Evolutionary conservation across 2,113 vertebrate genomes (phyloP).

Genomic region (Jacana jacana): DNA sequence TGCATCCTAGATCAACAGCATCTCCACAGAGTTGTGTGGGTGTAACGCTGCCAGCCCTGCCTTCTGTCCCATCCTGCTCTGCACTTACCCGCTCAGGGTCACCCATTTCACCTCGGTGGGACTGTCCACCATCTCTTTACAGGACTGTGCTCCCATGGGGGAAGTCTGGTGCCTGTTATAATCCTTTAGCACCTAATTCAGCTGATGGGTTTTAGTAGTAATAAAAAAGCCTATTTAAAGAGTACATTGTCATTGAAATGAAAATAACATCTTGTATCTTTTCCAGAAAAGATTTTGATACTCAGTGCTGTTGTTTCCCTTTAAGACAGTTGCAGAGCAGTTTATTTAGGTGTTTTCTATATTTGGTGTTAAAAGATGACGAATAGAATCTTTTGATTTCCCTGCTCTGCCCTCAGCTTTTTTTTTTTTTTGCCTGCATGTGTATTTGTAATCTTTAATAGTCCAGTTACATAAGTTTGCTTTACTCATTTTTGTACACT

Average conservation of each 20-base stretch:
- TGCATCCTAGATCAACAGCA: fast-evolving
- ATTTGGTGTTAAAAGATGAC: background rate
- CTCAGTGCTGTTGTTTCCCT: background rate
- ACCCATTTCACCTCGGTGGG: fast-evolving
- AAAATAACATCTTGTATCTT: background rate
- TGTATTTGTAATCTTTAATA: background rate
- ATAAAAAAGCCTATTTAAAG: background rate
- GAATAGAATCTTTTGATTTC: background rate
- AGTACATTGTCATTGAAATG: background rate
- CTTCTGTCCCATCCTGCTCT: fast-evolving
- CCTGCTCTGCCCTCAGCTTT: no score
- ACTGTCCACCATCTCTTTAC: no score
- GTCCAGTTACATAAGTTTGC: background rate
- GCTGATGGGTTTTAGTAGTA: background rate
- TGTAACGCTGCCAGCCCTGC: background rate
- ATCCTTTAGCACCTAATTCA: background rate
- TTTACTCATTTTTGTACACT: background rate
- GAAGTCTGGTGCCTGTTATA: fast-evolving
- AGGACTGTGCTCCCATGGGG: background rate
- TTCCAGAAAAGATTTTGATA: background rate
- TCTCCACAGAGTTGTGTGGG: background rate
- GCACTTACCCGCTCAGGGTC: fast-evolving
- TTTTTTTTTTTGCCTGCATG: background rate
- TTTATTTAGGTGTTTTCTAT: background rate
- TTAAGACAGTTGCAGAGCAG: background rate